Conservation (phyloP, 1,140 invertebrate species). For the Scaptomyza montana region DNA sequence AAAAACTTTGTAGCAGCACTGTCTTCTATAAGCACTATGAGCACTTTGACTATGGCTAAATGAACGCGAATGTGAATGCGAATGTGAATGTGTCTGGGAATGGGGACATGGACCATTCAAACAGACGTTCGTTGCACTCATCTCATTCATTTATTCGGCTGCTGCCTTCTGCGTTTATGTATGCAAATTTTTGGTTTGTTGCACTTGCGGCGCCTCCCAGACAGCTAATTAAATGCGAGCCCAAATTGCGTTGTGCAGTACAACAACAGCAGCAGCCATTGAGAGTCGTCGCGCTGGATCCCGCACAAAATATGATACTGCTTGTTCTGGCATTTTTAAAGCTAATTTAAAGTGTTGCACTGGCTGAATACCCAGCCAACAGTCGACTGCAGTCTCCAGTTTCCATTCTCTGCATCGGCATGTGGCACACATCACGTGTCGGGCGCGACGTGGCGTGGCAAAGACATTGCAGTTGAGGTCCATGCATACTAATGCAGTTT, state of each 20-base stretch:
- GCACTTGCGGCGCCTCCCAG: constrained; percentile 69
- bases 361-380: background rate
- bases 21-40: constrained; percentile 2
- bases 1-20: constrained; percentile 67
- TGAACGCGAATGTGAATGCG: background rate
- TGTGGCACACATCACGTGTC: constrained; percentile 79
- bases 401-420: constrained; percentile 32
- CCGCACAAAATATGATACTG: constrained; percentile 49
- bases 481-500: constrained; percentile 73
- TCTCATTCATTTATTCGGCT: constrained; percentile 54
- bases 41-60: constrained; percentile 47
- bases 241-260: constrained; percentile 42
- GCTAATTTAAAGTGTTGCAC: constrained; percentile 65
- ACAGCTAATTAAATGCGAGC: constrained; percentile 72
- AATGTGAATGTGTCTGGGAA: background rate
- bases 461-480: constrained; percentile 73
- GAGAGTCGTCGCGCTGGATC: constrained; percentile 36
- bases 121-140: constrained; percentile 65
- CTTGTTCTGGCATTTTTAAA: constrained; percentile 56
- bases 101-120: constrained; percentile 49
- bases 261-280: constrained; percentile 42
- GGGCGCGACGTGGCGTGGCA: constrained; percentile 34
- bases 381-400: background rate
- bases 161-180: constrained; percentile 32
- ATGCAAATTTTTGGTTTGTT: constrained; percentile 75